Base-by-base conservation (phyloP, 2,888 invertebrate species). In the Octodonta nipae region DNA sequence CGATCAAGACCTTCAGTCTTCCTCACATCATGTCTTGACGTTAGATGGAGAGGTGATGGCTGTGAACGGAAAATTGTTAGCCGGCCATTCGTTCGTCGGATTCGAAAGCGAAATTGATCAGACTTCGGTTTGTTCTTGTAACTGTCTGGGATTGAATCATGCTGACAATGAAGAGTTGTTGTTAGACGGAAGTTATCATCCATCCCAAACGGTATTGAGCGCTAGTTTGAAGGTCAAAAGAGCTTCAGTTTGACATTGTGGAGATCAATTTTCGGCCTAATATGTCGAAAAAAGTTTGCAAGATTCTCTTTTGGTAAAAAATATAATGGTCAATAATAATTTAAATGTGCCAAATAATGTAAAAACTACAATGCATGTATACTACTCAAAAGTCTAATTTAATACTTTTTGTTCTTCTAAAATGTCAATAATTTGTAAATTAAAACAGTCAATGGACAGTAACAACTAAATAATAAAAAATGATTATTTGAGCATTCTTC, bases 51-150 rank as follows among this genome's bases (percentile, higher is more conserved):
- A 83, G 54, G 75, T 80, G 30, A 75, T 82, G 60, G 75, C 71
- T 2, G 70, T 75, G 5, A 75, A 77, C 43, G 76, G 77, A 1
- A 77, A 75, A 51, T 55, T 77, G 5, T 50, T 73, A 13, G 63
- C 74, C 2, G 71, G 71, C 2, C 72, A 74, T 45, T 61, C 67
- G 11, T 68, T 68, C 27, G 65, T 68, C 42, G 64, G 66, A 10
- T 71, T 71, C 13, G 73, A 76, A 32, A 68, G 70, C 2, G 79
- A 79, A 43, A 70, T 71, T 38, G 84, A 80, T 50, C 71, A 79
- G 37, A 75, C 73, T 29, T 84, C 83, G n/a, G 78, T 86, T 7
- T 85, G 85, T 53, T 84, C 84, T 4, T 87, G 86, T 55, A 84
- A 82, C 5, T 86, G 86, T 49, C 71, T 86, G 41, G 76, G 76